Percentiles rank a stretch among this genome's conserved stretches.
phyloP scores from a whole-genome alignment of 2,797 vertebrate genomes.

The Trachops cirrhosus region DNA sequence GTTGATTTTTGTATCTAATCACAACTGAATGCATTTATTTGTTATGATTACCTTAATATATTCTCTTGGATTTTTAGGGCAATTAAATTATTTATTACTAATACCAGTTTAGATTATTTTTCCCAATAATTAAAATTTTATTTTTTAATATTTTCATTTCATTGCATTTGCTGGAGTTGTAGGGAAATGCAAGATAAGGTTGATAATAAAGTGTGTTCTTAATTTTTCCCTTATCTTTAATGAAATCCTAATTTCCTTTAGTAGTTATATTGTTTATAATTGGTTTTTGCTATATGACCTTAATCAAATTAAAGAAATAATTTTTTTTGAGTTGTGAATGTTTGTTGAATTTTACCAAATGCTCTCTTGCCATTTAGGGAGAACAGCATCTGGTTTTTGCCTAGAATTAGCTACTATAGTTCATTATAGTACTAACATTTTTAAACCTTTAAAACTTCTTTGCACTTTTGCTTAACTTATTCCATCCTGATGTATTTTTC shows the following conservation, averaged over 20 bases:
- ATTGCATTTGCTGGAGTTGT: not conserved
- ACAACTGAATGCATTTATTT: not conserved
- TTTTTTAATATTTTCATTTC: not conserved
- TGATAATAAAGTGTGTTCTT: not conserved
- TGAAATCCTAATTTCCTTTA: not conserved
- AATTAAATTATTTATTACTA: not conserved
- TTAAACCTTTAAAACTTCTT: not conserved
- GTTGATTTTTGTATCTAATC: not conserved
- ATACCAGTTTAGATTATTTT: not conserved
- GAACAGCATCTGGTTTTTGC: not conserved
- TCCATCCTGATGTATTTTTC: not conserved
- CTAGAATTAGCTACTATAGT: not conserved
- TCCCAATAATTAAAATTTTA: slow-evolving; percentile 21
- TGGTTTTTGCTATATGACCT: not conserved
- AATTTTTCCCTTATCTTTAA: not conserved
- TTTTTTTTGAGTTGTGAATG: not conserved
- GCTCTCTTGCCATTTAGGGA: not conserved
- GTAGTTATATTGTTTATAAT: not conserved
- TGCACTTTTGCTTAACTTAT: not conserved
- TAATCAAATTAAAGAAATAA: not conserved
- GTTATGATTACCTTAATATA: not conserved
- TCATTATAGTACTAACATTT: not conserved
- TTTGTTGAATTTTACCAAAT: not conserved
- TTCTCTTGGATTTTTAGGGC: not conserved
- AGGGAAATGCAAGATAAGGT: not conserved